Evolutionary conservation across 2,113 vertebrate species (phyloP), one percentile per base, ranked within the genome.

Genomic region (Mesembrinibis cayennensis): DNA sequence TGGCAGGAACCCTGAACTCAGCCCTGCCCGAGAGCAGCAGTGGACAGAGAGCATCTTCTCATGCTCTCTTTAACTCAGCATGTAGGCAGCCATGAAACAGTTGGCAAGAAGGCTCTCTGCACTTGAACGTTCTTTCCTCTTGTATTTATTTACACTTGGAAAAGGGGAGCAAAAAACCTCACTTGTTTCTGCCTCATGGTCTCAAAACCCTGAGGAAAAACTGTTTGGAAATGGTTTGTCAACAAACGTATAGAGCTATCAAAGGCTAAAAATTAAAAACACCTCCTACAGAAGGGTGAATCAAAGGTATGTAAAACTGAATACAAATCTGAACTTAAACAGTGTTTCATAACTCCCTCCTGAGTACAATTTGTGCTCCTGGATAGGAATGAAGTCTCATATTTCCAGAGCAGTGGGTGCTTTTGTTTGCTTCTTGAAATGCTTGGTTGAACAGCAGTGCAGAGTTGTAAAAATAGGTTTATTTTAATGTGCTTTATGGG

Each of bases 401-500:
- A 74, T 96, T 96, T 97, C 89, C 78, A 96, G 62, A 90, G 96
- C 40, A 96, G 61, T 95, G 93, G 94, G 91, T 97, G 91, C 89
- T 96, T 97, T 96, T 95, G 87, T 95, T 96, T 97, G 81, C 82
- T 93, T 70, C 96, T 88, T 90, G 82, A 94, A 97, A 96, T 88
- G 94, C 94, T 88, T 95, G 94, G 91, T 82, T 95, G 84, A 95
- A 91, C 95, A 97, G 91, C 91, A 94, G 80, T 84, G 36, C 83
- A 89, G 81, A 95, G 95, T 84, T 95, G 93, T 96, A 97, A 97
- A 97, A 97, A 89, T 70, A 93, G 78, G 95, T 93, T 96, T 95
- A 95, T 94, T 95, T 96, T 97, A 86, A 97, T 94, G 94, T 65
- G 49, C 87, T 95, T 97, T 96, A 97, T 90, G 91, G 89, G 94